Evolutionary conservation across 1,140 invertebrate genomes (phyloP), one percentile per base, ranked within the genome.

Genomic region (Bombus ignitus): DNA sequence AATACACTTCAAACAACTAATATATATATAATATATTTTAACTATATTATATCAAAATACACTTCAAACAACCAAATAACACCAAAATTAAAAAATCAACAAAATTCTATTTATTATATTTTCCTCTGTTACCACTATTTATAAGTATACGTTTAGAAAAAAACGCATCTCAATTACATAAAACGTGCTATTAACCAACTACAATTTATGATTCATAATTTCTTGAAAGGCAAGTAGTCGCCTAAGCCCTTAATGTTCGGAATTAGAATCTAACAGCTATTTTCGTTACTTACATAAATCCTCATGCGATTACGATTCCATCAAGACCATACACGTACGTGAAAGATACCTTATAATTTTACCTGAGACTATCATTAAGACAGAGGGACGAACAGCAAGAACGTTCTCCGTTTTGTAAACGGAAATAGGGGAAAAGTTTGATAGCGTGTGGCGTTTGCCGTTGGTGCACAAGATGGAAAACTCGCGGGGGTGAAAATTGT

Each of bases 401-500:
- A 35, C 22, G 4, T 2, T 44, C 2, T 9, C 18, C 32, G 3
- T 9, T 32, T 42, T n/a, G 13, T 12, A 15, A 18, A n/a, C 32
- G 12, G 18, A 42, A n/a, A 62, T 32, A 13, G 35, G 1, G 4
- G 35, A 42, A 65, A 73, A 68, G 47, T 74, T 32, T 25, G 72
- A 32, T 65, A 37, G 10, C 22, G 35, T 35, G 79, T 32, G 18
- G 62, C 66, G 37, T 76, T 88, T 70, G 74, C 44, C 12, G n/a
- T 75, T 72, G 70, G 22, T 25, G 70, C 44, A 37, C 42, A 66
- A 35, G 44, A 59, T 32, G 62, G 85, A 86, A 89, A 89, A 89
- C 78, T 89, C 83, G 81, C 88, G 42, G 78, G 88, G 88, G 84
- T 89, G 88, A 87, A 89, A 89, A 89, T 89, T 89, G 88, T 89